Percentiles rank a stretch among this genome's conserved stretches.
Conservation (phyloP, 2,888 invertebrate species). For the Leucozona laternaria region DNA sequence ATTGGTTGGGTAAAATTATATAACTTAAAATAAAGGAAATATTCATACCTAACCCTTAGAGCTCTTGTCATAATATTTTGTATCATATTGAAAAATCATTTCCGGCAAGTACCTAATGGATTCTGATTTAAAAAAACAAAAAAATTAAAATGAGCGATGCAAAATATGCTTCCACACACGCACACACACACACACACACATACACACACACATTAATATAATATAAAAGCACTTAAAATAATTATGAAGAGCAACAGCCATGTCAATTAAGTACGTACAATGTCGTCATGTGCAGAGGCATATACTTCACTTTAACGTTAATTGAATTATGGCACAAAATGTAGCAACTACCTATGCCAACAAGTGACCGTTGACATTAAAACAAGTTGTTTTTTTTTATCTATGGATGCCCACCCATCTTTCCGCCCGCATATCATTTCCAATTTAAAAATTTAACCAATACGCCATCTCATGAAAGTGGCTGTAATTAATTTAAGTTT, state of each 20-base stretch:
- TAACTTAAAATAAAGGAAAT: neutral
- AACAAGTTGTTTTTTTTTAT: neutral
- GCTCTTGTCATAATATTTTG: neutral
- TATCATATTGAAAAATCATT: neutral
- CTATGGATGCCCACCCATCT: neutral
- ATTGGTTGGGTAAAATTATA: too few relatives aligned
- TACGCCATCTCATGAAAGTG: neutral
- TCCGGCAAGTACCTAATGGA: neutral
- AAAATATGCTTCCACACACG: neutral
- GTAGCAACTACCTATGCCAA: neutral
- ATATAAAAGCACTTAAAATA: conserved; percentile 11
- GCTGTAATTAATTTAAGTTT: neutral
- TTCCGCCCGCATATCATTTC: neutral
- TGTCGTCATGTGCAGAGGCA: conserved; percentile 12
- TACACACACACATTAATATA: neutral
- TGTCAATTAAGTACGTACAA: neutral
- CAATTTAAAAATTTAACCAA: neutral
- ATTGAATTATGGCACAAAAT: conserved; percentile 27
- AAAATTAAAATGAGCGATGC: neutral
- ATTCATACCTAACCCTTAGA: neutral
- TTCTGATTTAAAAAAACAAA: neutral
- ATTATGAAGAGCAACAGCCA: conserved; percentile 5
- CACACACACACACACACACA: neutral
- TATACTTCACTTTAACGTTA: conserved; percentile 1
- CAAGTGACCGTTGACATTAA: conserved; percentile 3